Conservation (phyloP, 2,797 vertebrate genomes). For the Periophthalmus magnuspinnatus region DNA sequence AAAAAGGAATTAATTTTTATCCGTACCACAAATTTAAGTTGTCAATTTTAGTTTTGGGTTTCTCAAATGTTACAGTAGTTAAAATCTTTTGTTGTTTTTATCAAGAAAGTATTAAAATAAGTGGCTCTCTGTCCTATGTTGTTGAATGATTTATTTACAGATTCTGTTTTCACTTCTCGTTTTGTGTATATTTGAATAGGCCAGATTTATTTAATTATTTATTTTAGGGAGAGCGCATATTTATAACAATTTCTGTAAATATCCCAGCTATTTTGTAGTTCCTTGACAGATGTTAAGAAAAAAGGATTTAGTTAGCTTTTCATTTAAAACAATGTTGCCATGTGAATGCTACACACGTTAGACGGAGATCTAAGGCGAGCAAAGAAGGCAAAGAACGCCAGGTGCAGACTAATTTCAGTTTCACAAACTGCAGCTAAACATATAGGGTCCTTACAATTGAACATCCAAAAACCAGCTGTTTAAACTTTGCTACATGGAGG, state of each 20-base stretch:
- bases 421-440: conserved; percentile 15
- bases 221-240: no score
- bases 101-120: conserved; percentile 30
- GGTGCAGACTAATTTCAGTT: conserved; percentile 30
- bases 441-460: neutral
- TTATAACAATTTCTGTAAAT: no score
- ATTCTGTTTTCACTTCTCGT: neutral
- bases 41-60: neutral
- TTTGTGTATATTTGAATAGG: conserved; percentile 11
- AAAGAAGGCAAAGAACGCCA: conserved; percentile 31
- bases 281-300: no score
- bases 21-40: neutral
- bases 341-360: conserved; percentile 23
- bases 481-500: neutral
- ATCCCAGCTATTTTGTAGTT: no score
- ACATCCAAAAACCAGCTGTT: neutral
- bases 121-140: conserved; percentile 9
- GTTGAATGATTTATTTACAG: neutral
- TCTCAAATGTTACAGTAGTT: neutral
- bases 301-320: no score
- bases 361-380: conserved; percentile 41
- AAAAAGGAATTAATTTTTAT: neutral
- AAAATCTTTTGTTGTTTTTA: neutral
- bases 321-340: conserved; percentile 12
- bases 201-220: no score